phyloP scores from a whole-genome alignment of 1,140 invertebrate genomes.

The Papilio glaucus region DNA sequence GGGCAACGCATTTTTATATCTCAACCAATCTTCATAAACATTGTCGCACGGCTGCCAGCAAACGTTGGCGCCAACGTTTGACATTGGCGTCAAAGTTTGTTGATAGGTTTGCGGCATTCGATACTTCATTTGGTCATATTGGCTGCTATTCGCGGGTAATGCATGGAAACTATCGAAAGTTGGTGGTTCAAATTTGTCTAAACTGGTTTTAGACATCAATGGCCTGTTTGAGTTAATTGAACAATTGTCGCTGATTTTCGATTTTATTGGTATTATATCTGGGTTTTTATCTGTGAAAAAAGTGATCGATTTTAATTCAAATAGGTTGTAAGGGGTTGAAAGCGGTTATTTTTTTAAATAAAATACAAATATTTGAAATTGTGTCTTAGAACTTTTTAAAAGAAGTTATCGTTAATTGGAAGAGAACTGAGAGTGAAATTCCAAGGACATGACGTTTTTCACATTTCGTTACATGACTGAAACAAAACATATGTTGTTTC shows the following conservation, averaged over 20 bases:
- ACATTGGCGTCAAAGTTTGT: constrained; percentile 58
- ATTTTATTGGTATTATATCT: constrained; percentile 75
- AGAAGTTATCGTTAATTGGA: no score
- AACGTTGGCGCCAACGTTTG: constrained; percentile 65
- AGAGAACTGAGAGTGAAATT: no score
- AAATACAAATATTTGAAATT: no score
- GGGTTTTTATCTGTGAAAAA: constrained; percentile 72
- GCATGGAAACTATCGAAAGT: constrained; percentile 48
- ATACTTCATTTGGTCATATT: constrained; percentile 54
- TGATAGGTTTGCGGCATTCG: constrained; percentile 56
- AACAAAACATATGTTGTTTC: no score
- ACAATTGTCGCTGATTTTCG: constrained; percentile 72
- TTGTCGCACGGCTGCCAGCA: constrained; percentile 72
- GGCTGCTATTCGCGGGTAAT: constrained; percentile 61
- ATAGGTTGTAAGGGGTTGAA: background rate
- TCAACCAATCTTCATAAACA: constrained; percentile 78
- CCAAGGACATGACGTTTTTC: no score
- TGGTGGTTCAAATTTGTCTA: constrained; percentile 67
- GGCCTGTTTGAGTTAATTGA: constrained; percentile 71
- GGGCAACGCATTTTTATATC: constrained; percentile 77
- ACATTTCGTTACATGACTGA: no score
- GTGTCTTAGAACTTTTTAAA: no score
- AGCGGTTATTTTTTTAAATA: no score
- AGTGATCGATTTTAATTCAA: background rate
- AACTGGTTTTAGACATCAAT: constrained; percentile 60